A percentile compares a stretch with the other conserved stretches of the same genome.
Conservation (phyloP, 2,797 vertebrate species). For the Anguilla pacifica region DNA sequence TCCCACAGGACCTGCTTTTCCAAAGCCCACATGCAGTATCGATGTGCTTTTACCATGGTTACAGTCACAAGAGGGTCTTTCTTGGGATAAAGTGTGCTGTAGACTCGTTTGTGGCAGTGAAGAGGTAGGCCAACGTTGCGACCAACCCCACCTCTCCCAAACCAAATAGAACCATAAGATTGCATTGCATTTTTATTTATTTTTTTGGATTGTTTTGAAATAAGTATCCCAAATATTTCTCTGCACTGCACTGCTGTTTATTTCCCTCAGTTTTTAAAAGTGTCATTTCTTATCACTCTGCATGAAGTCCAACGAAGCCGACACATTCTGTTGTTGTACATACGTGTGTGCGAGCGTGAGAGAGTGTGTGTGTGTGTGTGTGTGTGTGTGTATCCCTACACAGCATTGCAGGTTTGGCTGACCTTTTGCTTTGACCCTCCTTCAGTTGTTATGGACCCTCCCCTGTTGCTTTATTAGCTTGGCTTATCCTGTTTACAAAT, state of each 20-base stretch:
- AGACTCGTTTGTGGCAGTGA: constrained; percentile 64
- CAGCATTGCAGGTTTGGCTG: background rate
- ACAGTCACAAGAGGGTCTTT: constrained; percentile 26
- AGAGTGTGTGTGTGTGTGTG: background rate
- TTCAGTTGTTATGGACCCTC: constrained; percentile 2
- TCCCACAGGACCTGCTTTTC: constrained; percentile 64
- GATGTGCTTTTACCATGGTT: constrained; percentile 62
- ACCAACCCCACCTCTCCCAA: constrained; percentile 42
- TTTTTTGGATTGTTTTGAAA: background rate
- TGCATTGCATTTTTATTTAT: constrained; percentile 22
- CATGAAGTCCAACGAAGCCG: background rate
- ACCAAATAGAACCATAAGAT: constrained; percentile 11
- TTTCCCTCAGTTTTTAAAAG: background rate
- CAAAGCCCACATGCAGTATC: constrained; percentile 58
- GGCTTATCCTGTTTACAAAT: background rate
- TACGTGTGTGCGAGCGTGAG: background rate
- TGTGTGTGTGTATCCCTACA: background rate
- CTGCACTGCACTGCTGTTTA: constrained; percentile 2
- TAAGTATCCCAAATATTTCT: constrained; percentile 14
- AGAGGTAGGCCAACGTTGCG: constrained; percentile 68
- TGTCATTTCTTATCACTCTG: constrained; percentile 6
- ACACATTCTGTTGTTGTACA: background rate
- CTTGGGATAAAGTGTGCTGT: constrained; percentile 72
- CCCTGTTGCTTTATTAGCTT: background rate
- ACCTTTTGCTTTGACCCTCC: background rate